A percentile compares a stretch with the other conserved stretches of the same genome.
These are phyloP conservation scores for Phengaris alcon DNA, from an alignment of 2,888 invertebrate genomes.

Conservation along the genomic window DNA sequence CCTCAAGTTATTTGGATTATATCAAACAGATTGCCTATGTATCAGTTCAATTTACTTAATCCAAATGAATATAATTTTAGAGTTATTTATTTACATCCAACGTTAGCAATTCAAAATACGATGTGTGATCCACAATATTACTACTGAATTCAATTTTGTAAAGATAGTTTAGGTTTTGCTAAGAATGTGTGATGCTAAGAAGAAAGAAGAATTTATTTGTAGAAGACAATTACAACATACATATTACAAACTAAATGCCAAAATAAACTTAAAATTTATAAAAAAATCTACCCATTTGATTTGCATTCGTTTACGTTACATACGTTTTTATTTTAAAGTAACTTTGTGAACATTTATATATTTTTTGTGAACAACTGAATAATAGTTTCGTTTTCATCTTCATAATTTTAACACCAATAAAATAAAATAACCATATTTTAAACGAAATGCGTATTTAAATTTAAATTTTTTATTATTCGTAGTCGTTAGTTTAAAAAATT, in stretches of 20 bases:
- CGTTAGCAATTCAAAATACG: slow-evolving; percentile 80
- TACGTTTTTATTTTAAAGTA: background rate
- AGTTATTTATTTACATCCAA: slow-evolving; percentile 83
- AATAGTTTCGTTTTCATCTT: background rate
- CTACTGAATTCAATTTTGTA: background rate
- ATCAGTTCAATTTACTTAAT: slow-evolving; percentile 84
- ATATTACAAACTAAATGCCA: background rate
- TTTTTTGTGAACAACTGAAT: background rate
- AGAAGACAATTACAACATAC: too few relatives aligned
- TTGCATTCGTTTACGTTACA: background rate
- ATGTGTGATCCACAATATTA: slow-evolving; percentile 66
- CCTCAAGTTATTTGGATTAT: slow-evolving; percentile 87
- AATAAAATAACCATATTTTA: background rate
- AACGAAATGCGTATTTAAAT: background rate
- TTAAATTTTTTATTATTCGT: too few relatives aligned
- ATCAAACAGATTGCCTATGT: slow-evolving; percentile 86
- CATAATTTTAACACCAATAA: background rate
- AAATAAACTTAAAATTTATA: background rate
- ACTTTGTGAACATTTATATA: background rate
- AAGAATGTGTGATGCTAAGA: background rate
- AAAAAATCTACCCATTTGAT: too few relatives aligned
- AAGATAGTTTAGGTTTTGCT: background rate
- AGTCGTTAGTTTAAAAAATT: too few relatives aligned
- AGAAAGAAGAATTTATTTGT: background rate
- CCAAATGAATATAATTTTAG: slow-evolving; percentile 85